phyloP scores from a whole-genome alignment of 2,113 vertebrate genomes.

The Lophius piscatorius region DNA sequence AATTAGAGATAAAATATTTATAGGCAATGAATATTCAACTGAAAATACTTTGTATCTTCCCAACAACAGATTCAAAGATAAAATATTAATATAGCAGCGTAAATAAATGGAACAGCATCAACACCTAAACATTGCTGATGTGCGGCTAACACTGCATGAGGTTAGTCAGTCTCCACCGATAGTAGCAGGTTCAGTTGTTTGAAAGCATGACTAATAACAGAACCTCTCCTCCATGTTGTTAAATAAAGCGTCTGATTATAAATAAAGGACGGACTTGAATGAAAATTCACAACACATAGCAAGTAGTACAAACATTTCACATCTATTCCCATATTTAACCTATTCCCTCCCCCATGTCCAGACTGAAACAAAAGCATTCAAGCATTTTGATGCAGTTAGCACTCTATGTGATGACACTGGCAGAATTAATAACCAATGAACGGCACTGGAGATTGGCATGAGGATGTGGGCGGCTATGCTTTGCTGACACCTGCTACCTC shows the following conservation, averaged over 20 bases:
- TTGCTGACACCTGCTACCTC: conserved; percentile 70
- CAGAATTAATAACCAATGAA: conserved; percentile 58
- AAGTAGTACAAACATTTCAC: conserved; percentile 41
- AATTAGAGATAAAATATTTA: conserved; percentile 78
- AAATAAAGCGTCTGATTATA: conserved; percentile 20
- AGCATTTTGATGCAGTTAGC: conserved; percentile 56
- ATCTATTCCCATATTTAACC: conserved; percentile 34
- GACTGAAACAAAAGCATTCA: conserved; percentile 44
- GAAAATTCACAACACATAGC: conserved; percentile 36
- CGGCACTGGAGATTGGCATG: conserved; percentile 55
- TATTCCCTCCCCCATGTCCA: conserved; percentile 10
- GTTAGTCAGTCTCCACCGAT: conserved; percentile 14
- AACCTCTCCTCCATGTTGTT: conserved; percentile 1
- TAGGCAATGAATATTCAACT: conserved; percentile 76
- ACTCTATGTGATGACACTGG: conserved; percentile 44
- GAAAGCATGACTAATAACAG: conserved; percentile 19
- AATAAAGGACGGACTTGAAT: conserved; percentile 14
- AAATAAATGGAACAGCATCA: conserved; percentile 63
- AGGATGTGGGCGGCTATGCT: conserved; percentile 64
- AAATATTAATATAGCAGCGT: conserved; percentile 76
- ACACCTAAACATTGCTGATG: conserved; percentile 39
- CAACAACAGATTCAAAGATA: conserved; percentile 62
- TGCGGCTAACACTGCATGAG: conserved; percentile 5
- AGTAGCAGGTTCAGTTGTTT: neutral
- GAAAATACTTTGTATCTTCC: conserved; percentile 65